These are phyloP conservation scores for Cynopterus sphinx DNA, from an alignment of 2,797 vertebrate genomes.

Conservation along the genomic window DNA sequence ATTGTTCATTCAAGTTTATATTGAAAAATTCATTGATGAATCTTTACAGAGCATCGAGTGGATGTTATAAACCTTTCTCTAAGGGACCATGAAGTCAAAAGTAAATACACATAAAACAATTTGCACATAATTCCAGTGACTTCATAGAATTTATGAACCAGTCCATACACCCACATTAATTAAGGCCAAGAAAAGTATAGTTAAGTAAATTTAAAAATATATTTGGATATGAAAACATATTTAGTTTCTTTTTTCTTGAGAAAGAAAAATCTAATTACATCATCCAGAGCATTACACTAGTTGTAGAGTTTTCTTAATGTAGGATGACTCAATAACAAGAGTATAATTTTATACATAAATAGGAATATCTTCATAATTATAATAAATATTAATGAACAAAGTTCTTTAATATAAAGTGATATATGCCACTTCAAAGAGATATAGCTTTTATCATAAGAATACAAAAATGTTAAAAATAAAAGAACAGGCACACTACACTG, in stretches of 20 bases:
- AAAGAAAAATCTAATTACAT: not conserved
- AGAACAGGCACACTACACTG: not conserved
- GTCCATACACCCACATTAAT: not conserved
- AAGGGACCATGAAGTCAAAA: not conserved
- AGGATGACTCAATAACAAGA: not conserved
- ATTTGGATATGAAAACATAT: not conserved
- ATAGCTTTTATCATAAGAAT: not conserved
- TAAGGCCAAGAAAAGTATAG: not conserved
- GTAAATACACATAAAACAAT: not conserved
- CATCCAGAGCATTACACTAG: not conserved
- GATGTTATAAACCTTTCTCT: not conserved
- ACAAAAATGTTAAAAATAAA: not conserved
- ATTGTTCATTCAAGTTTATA: not conserved
- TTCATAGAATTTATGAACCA: not conserved
- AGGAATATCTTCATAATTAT: not conserved
- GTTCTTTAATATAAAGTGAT: not conserved
- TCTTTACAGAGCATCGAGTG: not conserved
- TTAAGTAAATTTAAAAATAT: slow-evolving; percentile 16
- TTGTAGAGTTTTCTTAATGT: not conserved
- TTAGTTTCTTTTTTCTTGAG: not conserved
- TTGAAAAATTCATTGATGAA: not conserved
- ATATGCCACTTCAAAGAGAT: not conserved
- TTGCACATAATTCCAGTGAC: not conserved
- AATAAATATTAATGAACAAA: not conserved
- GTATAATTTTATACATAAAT: not conserved